These are phyloP conservation scores for Schizothorax lantsangensis DNA, from an alignment of 2,797 vertebrate genomes.

Conservation along the genomic window DNA sequence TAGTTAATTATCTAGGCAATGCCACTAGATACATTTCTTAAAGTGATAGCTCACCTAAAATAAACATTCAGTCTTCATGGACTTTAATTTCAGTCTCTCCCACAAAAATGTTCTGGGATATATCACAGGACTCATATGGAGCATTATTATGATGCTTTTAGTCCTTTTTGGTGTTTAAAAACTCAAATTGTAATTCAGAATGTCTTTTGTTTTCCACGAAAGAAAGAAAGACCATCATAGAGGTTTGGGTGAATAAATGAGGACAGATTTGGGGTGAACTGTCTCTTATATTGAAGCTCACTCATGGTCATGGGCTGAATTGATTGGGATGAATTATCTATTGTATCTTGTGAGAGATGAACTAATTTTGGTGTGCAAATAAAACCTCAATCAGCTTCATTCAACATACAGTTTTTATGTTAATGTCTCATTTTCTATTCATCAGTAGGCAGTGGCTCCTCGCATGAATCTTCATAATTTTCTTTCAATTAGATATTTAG, in stretches of 20 bases:
- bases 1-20: background rate
- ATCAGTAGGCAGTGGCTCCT: background rate
- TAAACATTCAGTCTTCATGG: background rate
- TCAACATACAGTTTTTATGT: slow-evolving; percentile 21
- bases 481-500: slow-evolving; percentile 28
- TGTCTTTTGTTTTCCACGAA: background rate
- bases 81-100: background rate
- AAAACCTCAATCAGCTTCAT: slow-evolving; percentile 21
- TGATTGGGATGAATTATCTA: slow-evolving; percentile 35
- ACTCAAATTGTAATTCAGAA: background rate
- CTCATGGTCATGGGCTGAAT: slow-evolving; percentile 8
- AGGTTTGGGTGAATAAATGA: background rate
- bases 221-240: background rate
- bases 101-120: background rate
- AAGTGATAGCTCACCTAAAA: background rate
- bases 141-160: background rate
- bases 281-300: background rate
- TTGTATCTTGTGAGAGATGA: slow-evolving; percentile 14
- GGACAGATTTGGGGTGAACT: background rate
- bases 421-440: background rate
- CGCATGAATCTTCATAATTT: background rate
- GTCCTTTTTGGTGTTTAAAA: background rate
- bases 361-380: slow-evolving; percentile 27
- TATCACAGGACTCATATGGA: background rate
- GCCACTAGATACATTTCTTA: background rate